Conservation (phyloP, 2,113 vertebrate genomes). For the Petrocephalus zakoni region DNA sequence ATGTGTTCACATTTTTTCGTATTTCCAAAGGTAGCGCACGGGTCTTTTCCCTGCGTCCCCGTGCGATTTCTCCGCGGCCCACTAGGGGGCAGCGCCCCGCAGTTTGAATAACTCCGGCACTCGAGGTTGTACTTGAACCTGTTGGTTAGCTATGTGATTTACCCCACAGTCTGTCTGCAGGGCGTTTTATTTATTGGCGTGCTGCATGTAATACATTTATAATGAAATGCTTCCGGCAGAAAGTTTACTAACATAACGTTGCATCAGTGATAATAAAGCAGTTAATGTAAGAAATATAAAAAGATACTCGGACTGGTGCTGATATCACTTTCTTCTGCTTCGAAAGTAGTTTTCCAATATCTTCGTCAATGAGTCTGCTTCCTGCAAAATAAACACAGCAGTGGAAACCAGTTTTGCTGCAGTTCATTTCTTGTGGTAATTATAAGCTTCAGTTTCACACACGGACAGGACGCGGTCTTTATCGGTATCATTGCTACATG, state of each 20-base stretch:
- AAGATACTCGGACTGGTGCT: background rate
- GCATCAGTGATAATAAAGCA: background rate
- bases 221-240: constrained; percentile 5
- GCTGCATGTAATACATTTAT: background rate
- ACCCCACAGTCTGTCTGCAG: background rate
- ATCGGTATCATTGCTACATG: background rate
- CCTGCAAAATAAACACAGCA: constrained; percentile 53
- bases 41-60: background rate
- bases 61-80: background rate
- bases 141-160: background rate
- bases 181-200: background rate
- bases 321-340: constrained; percentile 51
- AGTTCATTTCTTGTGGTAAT: background rate
- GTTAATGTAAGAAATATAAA: background rate
- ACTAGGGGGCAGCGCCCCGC: background rate
- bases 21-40: background rate
- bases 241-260: background rate
- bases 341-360: constrained; percentile 72
- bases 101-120: background rate
- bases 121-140: background rate
- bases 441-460: background rate
- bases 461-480: background rate
- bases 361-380: constrained; percentile 64
- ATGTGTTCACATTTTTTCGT: background rate
- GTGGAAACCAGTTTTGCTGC: background rate